Evolutionary conservation across 1,140 invertebrate species (phyloP).

Genomic region (Zaprionus capensis): DNA sequence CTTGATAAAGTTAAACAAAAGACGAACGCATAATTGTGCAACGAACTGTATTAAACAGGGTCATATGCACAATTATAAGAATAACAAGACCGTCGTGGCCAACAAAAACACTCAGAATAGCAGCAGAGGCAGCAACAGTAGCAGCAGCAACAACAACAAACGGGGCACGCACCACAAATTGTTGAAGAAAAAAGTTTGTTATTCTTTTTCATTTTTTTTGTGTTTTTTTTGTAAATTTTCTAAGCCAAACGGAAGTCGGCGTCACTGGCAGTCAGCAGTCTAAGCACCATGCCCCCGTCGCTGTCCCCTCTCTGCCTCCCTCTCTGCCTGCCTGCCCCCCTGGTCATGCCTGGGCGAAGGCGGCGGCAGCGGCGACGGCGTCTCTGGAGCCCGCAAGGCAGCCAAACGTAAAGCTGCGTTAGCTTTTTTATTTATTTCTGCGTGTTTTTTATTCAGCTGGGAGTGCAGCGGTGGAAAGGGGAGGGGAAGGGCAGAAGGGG

Average conservation of each 20-base stretch:
- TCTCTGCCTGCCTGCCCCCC: neutral
- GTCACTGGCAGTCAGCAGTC: slow-evolving; percentile 23
- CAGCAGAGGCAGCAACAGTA: slow-evolving; percentile 9
- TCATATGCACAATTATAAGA: slow-evolving; percentile 82
- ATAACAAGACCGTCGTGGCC: slow-evolving; percentile 47
- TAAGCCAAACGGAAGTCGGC: slow-evolving; percentile 49
- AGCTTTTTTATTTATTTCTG: slow-evolving; percentile 36
- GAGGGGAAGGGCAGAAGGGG: neutral
- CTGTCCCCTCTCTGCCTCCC: neutral
- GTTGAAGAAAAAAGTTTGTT: slow-evolving; percentile 8
- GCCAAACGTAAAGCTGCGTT: slow-evolving; percentile 64
- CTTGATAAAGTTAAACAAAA: slow-evolving; percentile 34
- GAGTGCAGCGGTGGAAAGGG: neutral
- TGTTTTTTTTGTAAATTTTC: slow-evolving; percentile 53
- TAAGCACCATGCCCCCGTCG: no score
- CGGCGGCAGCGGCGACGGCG: slow-evolving; percentile 53
- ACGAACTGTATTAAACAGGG: slow-evolving; percentile 80
- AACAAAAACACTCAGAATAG: slow-evolving; percentile 18
- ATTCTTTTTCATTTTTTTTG: neutral
- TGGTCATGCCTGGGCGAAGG: slow-evolving; percentile 66
- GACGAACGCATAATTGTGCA: slow-evolving; percentile 65
- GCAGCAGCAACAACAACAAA: slow-evolving; percentile 6
- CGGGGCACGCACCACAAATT: slow-evolving; percentile 17
- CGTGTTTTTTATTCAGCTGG: slow-evolving; percentile 17
- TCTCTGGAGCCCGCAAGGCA: slow-evolving; percentile 50